Conservation (phyloP, 2,797 vertebrate species). For the Myotis findleyi region DNA sequence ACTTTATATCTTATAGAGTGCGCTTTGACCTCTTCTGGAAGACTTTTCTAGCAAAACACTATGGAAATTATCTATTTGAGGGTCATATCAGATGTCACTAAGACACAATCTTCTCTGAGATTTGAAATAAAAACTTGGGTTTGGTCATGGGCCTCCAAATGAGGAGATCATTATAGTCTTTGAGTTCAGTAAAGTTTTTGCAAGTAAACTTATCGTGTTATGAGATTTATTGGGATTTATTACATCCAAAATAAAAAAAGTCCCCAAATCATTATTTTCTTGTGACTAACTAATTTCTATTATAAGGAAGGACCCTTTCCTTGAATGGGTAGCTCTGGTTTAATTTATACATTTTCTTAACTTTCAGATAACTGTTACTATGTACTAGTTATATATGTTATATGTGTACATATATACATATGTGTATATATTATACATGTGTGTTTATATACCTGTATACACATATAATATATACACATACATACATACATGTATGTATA, state of each 20-base stretch:
- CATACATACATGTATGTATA: background rate
- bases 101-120: background rate
- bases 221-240: conserved; percentile 46
- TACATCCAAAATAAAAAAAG: background rate
- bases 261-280: conserved; percentile 49
- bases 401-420: too few relatives aligned
- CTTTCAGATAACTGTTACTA: background rate
- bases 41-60: background rate
- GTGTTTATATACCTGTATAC: background rate
- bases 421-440: background rate
- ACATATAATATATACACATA: too few relatives aligned
- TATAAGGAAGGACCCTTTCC: conserved; percentile 33
- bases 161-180: background rate
- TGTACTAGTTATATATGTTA: background rate
- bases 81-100: background rate
- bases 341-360: conserved; percentile 3
- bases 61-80: background rate
- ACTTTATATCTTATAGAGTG: background rate
- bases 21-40: background rate
- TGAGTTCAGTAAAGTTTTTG: conserved; percentile 52
- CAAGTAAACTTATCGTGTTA: conserved; percentile 18
- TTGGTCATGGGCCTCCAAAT: background rate
- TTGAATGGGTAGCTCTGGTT: background rate
- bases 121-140: background rate
- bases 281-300: conserved; percentile 61